phyloP scores from a whole-genome alignment of 2,113 vertebrate genomes.

The Alethe castanea region DNA sequence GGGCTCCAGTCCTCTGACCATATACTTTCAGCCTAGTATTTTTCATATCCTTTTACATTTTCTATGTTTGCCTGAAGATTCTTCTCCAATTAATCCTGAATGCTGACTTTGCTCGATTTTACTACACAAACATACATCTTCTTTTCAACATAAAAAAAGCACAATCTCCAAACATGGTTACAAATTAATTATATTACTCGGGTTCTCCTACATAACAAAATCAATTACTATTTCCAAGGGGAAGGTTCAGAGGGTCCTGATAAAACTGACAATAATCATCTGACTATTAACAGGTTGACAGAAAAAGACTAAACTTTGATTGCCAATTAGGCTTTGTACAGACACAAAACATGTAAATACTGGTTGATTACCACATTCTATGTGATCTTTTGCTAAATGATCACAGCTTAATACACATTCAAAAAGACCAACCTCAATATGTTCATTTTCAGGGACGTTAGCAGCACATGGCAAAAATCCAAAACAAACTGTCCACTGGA shows the following conservation, averaged over 20 bases:
- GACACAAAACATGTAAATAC: background rate
- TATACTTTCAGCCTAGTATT: background rate
- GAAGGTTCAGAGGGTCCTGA: background rate
- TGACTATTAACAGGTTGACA: background rate
- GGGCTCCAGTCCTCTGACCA: background rate
- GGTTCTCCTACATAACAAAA: background rate
- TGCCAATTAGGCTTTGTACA: background rate
- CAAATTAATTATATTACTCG: background rate
- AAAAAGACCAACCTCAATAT: background rate
- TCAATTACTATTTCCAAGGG: background rate
- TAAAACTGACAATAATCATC: background rate
- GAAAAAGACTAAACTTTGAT: background rate
- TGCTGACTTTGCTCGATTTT: background rate
- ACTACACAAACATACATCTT: background rate
- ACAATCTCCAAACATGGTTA: background rate
- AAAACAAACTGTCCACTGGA: constrained; percentile 9
- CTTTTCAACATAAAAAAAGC: background rate
- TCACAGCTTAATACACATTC: background rate
- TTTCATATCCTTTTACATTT: background rate
- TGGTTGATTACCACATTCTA: background rate
- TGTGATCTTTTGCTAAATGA: background rate
- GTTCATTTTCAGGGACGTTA: background rate
- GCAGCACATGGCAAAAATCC: background rate
- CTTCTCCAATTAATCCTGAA: background rate
- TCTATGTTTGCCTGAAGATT: background rate